These are phyloP conservation scores for Palythoa heliodiscus DNA, from an alignment of 92 coral and sea anemone species.

Conservation along the genomic window DNA sequence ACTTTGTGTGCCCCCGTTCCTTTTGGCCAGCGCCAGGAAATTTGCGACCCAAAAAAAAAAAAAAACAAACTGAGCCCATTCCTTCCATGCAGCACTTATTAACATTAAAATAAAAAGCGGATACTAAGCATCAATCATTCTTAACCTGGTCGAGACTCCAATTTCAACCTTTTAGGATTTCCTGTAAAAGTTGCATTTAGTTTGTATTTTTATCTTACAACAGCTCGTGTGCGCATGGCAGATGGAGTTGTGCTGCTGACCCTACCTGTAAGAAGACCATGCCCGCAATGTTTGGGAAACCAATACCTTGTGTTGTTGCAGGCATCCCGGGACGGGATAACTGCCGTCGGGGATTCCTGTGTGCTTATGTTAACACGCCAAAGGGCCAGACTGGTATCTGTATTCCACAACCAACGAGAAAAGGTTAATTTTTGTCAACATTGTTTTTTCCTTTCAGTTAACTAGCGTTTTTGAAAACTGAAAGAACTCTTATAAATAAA, in stretches of 20 bases:
- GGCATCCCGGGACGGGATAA: constrained; percentile 30
- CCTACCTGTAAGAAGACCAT: constrained; percentile 30
- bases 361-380: constrained; percentile 28
- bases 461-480: background rate
- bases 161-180: background rate
- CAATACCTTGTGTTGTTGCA: constrained; percentile 5
- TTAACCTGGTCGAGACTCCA: background rate
- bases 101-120: too few relatives aligned
- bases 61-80: too few relatives aligned
- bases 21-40: too few relatives aligned
- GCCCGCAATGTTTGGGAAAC: background rate
- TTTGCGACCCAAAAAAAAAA: too few relatives aligned
- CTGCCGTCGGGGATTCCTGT: constrained; percentile 27
- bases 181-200: background rate
- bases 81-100: too few relatives aligned
- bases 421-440: background rate
- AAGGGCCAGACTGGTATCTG: constrained; percentile 19
- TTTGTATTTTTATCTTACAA: background rate
- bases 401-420: constrained; percentile 7
- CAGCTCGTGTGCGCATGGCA: constrained; percentile 59
- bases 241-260: constrained; percentile 48
- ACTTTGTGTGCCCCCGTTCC: too few relatives aligned
- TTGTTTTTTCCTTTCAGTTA: background rate
- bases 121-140: too few relatives aligned
- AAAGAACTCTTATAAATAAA: too few relatives aligned